Percentiles rank a stretch among this genome's conserved stretches.
Evolutionary conservation across 2,113 vertebrate genomes (phyloP).

Genomic region (Percina caprodes): DNA sequence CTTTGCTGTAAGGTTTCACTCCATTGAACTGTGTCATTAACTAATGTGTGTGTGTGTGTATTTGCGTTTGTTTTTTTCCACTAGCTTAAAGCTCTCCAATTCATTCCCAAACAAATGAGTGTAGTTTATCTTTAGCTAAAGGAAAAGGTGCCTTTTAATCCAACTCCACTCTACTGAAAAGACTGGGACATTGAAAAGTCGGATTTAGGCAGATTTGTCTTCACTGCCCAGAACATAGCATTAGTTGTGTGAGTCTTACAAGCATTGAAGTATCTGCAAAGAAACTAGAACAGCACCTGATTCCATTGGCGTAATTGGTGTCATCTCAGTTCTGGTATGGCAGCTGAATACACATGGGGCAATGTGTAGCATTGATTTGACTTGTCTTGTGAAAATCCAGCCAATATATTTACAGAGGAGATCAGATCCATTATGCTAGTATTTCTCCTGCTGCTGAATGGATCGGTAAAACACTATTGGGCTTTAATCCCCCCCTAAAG

Average conservation of each 20-base stretch:
- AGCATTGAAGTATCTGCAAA: conserved; percentile 32
- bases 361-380: conserved; percentile 58
- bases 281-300: conserved; percentile 35
- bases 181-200: conserved; percentile 43
- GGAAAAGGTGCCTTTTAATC: conserved; percentile 51
- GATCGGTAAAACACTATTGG: conserved; percentile 41
- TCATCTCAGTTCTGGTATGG: conserved; percentile 42
- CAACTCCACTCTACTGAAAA: conserved; percentile 33
- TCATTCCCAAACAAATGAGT: conserved; percentile 57
- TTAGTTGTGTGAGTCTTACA: conserved; percentile 35
- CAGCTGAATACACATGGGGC: conserved; percentile 39
- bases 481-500: conserved; percentile 56
- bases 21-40: conserved; percentile 76
- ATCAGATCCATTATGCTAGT: conserved; percentile 52
- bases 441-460: conserved; percentile 49
- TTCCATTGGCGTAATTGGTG: conserved; percentile 63
- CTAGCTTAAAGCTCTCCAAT: conserved; percentile 61
- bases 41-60: conserved; percentile 39
- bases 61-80: conserved; percentile 61
- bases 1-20: conserved; percentile 62
- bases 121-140: conserved; percentile 37
- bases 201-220: conserved; percentile 40
- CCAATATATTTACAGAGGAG: conserved; percentile 46
- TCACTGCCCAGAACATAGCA: neutral
- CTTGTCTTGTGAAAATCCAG: conserved; percentile 25